phyloP scores from a whole-genome alignment of 92 coral and sea anemone genomes.

The Siderastrea siderea region DNA sequence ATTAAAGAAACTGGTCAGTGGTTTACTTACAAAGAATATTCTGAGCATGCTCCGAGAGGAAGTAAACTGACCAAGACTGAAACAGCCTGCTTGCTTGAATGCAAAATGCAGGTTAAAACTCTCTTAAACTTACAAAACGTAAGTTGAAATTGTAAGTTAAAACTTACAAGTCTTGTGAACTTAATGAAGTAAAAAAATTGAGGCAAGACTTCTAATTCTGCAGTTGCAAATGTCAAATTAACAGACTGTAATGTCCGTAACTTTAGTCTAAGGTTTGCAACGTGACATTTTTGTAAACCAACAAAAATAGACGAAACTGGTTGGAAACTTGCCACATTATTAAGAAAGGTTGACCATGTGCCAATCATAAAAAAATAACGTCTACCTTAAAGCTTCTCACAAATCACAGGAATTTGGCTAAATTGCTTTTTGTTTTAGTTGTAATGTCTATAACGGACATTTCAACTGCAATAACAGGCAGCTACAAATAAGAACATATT shows the following conservation, averaged over 20 bases:
- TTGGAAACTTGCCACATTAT: no score
- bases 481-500: no score
- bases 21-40: neutral
- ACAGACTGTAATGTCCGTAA: neutral
- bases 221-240: neutral
- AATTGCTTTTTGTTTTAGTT: no score
- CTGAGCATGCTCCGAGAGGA: neutral
- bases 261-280: neutral
- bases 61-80: neutral
- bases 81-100: neutral
- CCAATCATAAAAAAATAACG: no score
- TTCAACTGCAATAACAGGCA: no score
- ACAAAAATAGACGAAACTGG: neutral
- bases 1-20: neutral
- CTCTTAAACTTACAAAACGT: neutral
- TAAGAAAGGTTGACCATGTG: no score
- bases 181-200: neutral
- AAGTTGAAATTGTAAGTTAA: neutral
- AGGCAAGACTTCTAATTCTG: neutral
- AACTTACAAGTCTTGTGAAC: neutral
- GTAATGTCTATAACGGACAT: no score
- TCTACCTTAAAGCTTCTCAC: no score
- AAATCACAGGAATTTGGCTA: no score
- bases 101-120: no score
- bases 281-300: neutral